Conservation (phyloP, 2,888 invertebrate species). For the Pristionchus entomophagus region DNA sequence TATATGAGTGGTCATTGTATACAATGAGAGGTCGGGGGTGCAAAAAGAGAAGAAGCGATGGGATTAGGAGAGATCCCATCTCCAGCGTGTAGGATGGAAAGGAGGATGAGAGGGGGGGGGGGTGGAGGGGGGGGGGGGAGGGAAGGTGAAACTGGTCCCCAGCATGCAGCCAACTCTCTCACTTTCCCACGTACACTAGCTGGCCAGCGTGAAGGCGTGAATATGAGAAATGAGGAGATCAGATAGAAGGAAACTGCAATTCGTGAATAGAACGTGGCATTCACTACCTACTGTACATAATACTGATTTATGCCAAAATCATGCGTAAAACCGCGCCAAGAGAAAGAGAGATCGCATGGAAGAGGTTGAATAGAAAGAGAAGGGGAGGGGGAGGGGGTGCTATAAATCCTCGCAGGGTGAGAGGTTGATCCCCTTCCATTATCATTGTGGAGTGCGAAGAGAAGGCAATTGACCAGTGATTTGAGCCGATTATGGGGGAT, state of each 20-base stretch:
- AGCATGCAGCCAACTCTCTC: neutral
- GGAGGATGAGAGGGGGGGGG: neutral
- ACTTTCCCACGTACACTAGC: neutral
- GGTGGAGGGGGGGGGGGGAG: neutral
- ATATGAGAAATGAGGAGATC: too few species aligned
- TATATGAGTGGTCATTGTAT: neutral
- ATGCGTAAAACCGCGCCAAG: too few species aligned
- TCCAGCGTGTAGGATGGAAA: neutral
- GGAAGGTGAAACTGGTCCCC: neutral
- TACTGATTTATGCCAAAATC: too few species aligned
- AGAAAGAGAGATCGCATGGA: neutral
- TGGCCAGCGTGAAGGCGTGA: neutral
- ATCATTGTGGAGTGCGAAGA: neutral
- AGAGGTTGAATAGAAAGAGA: neutral
- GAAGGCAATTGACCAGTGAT: too few species aligned
- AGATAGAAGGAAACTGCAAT: too few species aligned
- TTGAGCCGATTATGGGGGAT: constrained; percentile 8
- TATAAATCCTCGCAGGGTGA: neutral
- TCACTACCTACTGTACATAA: too few species aligned
- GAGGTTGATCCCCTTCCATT: neutral
- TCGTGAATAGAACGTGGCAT: too few species aligned
- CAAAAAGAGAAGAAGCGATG: neutral
- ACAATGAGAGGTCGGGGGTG: neutral
- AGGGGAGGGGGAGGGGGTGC: neutral
- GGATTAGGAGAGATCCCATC: neutral